Percentiles rank a stretch among this genome's conserved stretches.
Evolutionary conservation across 2,888 invertebrate species (phyloP).

Genomic region (Rhingia campestris): DNA sequence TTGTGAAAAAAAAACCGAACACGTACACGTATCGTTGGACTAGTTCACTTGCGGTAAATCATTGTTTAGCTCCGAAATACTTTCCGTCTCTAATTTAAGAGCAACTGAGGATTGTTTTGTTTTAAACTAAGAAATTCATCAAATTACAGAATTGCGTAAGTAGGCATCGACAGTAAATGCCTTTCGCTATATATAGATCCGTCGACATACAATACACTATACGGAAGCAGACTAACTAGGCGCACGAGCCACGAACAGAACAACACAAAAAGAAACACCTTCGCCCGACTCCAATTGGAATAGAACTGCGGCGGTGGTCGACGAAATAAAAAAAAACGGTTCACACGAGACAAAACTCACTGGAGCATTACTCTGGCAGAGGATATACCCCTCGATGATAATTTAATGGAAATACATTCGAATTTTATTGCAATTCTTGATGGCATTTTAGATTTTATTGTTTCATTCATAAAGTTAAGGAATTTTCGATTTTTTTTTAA

Average conservation of each 20-base stretch:
- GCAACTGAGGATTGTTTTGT: constrained; percentile 2
- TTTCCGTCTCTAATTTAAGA: background rate
- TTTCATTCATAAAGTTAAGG: constrained; percentile 48
- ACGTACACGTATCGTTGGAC: constrained; percentile 6
- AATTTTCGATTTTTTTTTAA: constrained; percentile 39
- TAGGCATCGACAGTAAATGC: constrained; percentile 49
- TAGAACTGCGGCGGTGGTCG: constrained; percentile 31
- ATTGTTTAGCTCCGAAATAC: constrained; percentile 7
- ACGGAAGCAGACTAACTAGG: constrained; percentile 48
- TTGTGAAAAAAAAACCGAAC: constrained; percentile 25
- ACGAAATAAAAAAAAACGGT: constrained; percentile 17
- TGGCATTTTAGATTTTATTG: constrained; percentile 17
- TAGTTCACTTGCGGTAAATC: constrained; percentile 25
- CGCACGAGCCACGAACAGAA: constrained; percentile 17
- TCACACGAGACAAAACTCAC: constrained; percentile 38
- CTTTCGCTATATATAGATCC: constrained; percentile 59
- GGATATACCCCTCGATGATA: constrained; percentile 3
- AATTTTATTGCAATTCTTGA: constrained; percentile 24
- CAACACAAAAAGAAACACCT: constrained; percentile 42
- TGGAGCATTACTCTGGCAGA: constrained; percentile 52
- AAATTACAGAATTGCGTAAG: constrained; percentile 67
- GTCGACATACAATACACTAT: constrained; percentile 39
- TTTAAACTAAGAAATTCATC: constrained; percentile 34
- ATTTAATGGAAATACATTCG: background rate
- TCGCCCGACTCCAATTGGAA: constrained; percentile 63